Base-by-base conservation (phyloP, 2,888 invertebrate species). In the Pandemis cinnamomeana region DNA sequence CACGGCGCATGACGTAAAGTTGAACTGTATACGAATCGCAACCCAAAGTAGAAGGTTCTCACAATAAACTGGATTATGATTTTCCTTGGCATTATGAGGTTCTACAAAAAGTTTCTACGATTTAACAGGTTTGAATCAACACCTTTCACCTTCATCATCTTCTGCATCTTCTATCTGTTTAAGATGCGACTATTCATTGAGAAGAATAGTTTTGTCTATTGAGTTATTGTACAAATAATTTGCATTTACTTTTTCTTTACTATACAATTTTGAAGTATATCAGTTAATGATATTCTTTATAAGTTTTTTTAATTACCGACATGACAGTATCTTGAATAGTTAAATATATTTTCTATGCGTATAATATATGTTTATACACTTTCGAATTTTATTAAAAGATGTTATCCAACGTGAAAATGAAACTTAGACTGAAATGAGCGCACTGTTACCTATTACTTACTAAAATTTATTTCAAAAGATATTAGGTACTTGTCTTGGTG, bases 271-370 rank as follows among this genome's bases (percentile, higher is more conserved):
- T 20, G 41, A 61, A 11, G 61, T 72, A 44, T 51, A 62, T 42
- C 42, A 60, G 46, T 15, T 20, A 58, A 15, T 58, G 27, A 51
- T 60, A n/a, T 71, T 72, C 58, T 72, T 70, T 69, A 46, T 71
- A 73, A 72, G 53, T 68, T 71, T 71, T 67, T 77, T 67, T 76
- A 72, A 76, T 71, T 79, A 77, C 78, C 77, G 64, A 75, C 80
- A 81, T 81, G 81, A 81, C 81, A 81, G 78, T 79, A 78, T 80
- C 71, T 64, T 71, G 61, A 73, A 55, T 77, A 71, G 42, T 73
- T 53, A 10, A 68, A 71, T 72, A 73, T 71, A 62, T 76, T 61
- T 61, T 41, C 44, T 63, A 64, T 58, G 58, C 10, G 46, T 63
- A 69, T 20, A 53, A 27, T 7, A 36, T 48, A 73, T 42, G 42